These are phyloP conservation scores for Sturmia bella DNA, from an alignment of 2,888 invertebrate genomes.

Conservation along the genomic window DNA sequence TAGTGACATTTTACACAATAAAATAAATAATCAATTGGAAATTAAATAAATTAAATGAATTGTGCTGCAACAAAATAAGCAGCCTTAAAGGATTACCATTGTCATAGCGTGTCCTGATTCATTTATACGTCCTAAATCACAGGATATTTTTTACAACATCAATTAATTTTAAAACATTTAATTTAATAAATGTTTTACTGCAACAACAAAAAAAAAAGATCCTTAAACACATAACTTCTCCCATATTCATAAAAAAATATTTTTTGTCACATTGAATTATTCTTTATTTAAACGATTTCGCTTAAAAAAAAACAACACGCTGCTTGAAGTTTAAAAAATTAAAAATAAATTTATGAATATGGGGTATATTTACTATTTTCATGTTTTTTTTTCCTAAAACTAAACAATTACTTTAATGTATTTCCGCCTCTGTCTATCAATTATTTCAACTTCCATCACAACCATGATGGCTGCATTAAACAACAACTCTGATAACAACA, in stretches of 20 bases:
- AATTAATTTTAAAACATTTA: conserved; percentile 11
- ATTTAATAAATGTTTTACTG: conserved; percentile 5
- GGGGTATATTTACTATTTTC: conserved; percentile 1
- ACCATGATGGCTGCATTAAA: conserved; percentile 15
- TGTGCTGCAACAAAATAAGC: conserved; percentile 1
- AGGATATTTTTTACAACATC: conserved; percentile 34
- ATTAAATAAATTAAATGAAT: background rate
- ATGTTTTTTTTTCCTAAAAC: conserved; percentile 50
- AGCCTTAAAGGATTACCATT: conserved; percentile 79
- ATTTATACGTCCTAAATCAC: conserved; percentile 62
- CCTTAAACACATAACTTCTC: too few relatives aligned
- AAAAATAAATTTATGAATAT: background rate
- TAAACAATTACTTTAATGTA: conserved; percentile 69
- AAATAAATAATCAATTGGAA: too few relatives aligned
- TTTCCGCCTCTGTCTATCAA: conserved; percentile 58
- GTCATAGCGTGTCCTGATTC: conserved; percentile 76
- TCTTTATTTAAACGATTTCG: too few relatives aligned
- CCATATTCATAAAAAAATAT: too few relatives aligned
- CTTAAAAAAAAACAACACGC: too few relatives aligned
- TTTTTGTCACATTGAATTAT: too few relatives aligned
- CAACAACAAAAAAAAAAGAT: background rate
- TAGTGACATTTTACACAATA: too few relatives aligned
- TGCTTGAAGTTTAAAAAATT: too few relatives aligned
- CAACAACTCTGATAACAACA: conserved; percentile 33
- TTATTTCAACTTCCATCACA: conserved; percentile 34